Conservation (phyloP, 2,113 vertebrate species). For the Lophius piscatorius region DNA sequence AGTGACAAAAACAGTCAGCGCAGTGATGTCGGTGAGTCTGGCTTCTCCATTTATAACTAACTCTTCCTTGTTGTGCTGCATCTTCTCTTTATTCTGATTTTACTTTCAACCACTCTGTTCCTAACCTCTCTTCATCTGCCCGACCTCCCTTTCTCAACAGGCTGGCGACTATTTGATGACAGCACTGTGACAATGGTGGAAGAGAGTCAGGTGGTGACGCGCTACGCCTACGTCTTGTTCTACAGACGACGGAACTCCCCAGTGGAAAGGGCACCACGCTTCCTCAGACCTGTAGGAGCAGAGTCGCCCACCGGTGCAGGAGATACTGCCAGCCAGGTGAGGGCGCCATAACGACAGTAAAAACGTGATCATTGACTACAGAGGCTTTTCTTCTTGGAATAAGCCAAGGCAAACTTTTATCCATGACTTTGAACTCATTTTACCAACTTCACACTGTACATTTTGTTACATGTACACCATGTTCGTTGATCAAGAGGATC, state of each 20-base stretch:
- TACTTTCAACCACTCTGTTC: neutral
- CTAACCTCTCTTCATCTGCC: neutral
- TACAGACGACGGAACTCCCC: slow-evolving; percentile 96
- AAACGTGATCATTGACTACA: too few relatives aligned
- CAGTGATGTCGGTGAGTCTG: slow-evolving; percentile 92
- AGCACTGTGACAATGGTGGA: slow-evolving; percentile 97
- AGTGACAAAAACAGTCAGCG: slow-evolving; percentile 97
- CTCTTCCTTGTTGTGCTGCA: neutral
- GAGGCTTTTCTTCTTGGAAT: too few relatives aligned
- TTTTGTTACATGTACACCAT: too few relatives aligned
- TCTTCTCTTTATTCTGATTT: neutral
- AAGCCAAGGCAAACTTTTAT: too few relatives aligned
- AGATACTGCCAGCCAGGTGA: slow-evolving; percentile 93
- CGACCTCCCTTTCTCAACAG: slow-evolving; percentile 63
- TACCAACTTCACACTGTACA: too few relatives aligned
- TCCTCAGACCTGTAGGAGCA: slow-evolving; percentile 74
- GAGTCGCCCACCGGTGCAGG: slow-evolving; percentile 83
- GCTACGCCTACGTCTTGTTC: slow-evolving; percentile 96
- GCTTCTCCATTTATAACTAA: neutral
- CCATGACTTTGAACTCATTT: too few relatives aligned
- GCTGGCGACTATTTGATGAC: slow-evolving; percentile 98
- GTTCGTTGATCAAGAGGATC: too few relatives aligned
- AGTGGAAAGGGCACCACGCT: slow-evolving; percentile 90
- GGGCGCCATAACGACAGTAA: slow-evolving; percentile 33
- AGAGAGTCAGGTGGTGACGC: slow-evolving; percentile 96